These are phyloP conservation scores for Drosophila neotestacea DNA, from an alignment of 2,888 invertebrate species.

Conservation along the genomic window DNA sequence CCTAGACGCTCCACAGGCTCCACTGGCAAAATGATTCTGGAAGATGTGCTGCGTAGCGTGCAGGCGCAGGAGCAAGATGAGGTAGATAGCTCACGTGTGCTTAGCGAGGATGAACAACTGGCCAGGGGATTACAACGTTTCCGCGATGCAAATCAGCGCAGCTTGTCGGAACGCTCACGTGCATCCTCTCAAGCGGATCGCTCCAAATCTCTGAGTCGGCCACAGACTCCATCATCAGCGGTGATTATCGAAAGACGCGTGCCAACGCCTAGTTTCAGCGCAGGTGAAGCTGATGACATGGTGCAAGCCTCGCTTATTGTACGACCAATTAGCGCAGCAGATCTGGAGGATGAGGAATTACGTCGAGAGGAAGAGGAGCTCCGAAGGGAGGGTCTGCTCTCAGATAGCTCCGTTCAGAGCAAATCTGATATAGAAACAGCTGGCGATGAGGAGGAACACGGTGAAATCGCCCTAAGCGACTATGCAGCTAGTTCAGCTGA, in stretches of 20 bases:
- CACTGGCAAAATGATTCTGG: constrained; percentile 81
- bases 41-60: constrained; percentile 83
- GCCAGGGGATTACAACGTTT: constrained; percentile 86
- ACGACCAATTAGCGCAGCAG: constrained; percentile 88
- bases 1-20: constrained; percentile 70
- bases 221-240: constrained; percentile 88
- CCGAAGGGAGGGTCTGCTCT: constrained; percentile 80
- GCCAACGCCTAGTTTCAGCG: constrained; percentile 87
- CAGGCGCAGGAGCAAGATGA: constrained; percentile 75
- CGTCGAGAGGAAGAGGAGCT: constrained; percentile 80
- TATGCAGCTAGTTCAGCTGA: constrained; percentile 81
- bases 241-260: constrained; percentile 88
- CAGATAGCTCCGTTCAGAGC: constrained; percentile 83
- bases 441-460: constrained; percentile 79
- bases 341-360: constrained; percentile 78
- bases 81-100: constrained; percentile 73
- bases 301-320: constrained; percentile 89
- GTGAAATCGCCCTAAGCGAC: constrained; percentile 71
- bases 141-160: constrained; percentile 87
- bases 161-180: constrained; percentile 87
- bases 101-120: constrained; percentile 87
- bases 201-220: constrained; percentile 87
- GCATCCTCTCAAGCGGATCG: constrained; percentile 87
- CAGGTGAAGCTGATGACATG: constrained; percentile 87
- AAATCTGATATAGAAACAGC: constrained; percentile 81